These are phyloP conservation scores for Novumbra hubbsi DNA, from an alignment of 2,797 vertebrate genomes.

Conservation along the genomic window DNA sequence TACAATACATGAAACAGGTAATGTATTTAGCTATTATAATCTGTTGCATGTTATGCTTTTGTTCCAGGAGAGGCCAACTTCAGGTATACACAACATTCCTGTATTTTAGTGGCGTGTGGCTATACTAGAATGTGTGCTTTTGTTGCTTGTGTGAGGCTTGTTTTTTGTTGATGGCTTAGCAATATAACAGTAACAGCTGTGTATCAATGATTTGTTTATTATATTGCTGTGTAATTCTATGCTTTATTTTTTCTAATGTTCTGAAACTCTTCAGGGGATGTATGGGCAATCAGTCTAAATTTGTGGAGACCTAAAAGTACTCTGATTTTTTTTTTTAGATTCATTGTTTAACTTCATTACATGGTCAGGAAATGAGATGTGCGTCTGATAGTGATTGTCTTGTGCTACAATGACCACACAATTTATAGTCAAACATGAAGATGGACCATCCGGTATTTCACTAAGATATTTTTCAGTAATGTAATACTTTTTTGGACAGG, in stretches of 20 bases:
- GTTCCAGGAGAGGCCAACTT: constrained; percentile 61
- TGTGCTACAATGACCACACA: constrained; percentile 9
- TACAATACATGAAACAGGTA: constrained; percentile 40
- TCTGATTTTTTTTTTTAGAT: too few species aligned
- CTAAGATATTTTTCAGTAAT: too few species aligned
- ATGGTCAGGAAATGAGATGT: not conserved
- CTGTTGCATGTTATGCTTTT: constrained; percentile 50
- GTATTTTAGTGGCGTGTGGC: constrained; percentile 52
- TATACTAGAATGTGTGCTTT: constrained; percentile 47
- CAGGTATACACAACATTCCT: constrained; percentile 56
- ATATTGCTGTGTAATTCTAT: not conserved
- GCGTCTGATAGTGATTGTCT: constrained; percentile 9
- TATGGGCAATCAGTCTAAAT: not conserved
- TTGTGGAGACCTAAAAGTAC: not conserved
- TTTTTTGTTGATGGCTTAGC: not conserved
- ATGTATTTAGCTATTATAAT: constrained; percentile 38
- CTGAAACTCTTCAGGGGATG: not conserved
- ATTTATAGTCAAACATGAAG: constrained; percentile 31
- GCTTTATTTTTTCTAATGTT: not conserved
- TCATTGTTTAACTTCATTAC: constrained; percentile 45
- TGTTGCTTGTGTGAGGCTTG: constrained; percentile 31
- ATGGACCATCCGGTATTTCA: too few species aligned
- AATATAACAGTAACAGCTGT: not conserved
- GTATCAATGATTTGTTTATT: not conserved
- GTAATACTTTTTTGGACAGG: too few species aligned